Percentiles rank a stretch among this genome's conserved stretches.
Evolutionary conservation across 2,888 invertebrate species (phyloP).

Genomic region (Salticus scenicus): DNA sequence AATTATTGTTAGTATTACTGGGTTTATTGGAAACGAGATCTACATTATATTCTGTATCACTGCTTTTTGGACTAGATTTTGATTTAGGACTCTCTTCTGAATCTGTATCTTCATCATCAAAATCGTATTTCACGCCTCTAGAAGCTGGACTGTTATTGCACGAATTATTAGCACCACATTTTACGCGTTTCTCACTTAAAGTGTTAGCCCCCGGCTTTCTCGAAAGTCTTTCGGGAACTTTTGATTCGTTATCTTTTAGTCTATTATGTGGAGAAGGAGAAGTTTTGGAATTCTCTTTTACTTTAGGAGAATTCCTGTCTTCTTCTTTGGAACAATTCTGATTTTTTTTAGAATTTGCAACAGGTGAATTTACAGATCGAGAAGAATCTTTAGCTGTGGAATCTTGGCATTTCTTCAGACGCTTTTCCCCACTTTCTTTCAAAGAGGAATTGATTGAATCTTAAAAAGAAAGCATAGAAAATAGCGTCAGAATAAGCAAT

Average conservation of each 20-base stretch:
- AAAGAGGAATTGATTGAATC: not conserved
- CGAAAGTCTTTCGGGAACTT: slow-evolving; percentile 17
- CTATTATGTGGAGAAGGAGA: slow-evolving; percentile 25
- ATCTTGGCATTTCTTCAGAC: slow-evolving; percentile 44
- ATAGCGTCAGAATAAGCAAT: no score
- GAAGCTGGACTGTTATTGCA: not conserved
- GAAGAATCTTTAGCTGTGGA: slow-evolving; percentile 15
- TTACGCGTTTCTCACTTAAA: slow-evolving; percentile 25
- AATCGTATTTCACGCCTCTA: slow-evolving; percentile 48
- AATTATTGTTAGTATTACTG: slow-evolving; percentile 4
- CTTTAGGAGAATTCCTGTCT: slow-evolving; percentile 23
- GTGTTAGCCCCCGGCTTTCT: slow-evolving; percentile 21
- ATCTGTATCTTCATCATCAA: slow-evolving; percentile 15
- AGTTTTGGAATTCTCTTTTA: slow-evolving; percentile 15
- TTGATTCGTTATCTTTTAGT: slow-evolving; percentile 39
- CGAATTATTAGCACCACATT: slow-evolving; percentile 29
- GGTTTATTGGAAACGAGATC: not conserved
- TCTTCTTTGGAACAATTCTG: slow-evolving; percentile 20
- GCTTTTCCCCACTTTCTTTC: slow-evolving; percentile 48
- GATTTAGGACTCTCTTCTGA: slow-evolving; percentile 10
- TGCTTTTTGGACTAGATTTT: not conserved
- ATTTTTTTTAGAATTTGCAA: slow-evolving; percentile 16
- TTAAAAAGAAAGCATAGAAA: slow-evolving; percentile 13
- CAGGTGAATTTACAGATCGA: slow-evolving; percentile 34
- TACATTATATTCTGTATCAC: slow-evolving; percentile 8